A percentile compares a stretch with the other conserved stretches of the same genome.
phyloP scores from a whole-genome alignment of 2,797 vertebrate species.

The Merluccius polli region DNA sequence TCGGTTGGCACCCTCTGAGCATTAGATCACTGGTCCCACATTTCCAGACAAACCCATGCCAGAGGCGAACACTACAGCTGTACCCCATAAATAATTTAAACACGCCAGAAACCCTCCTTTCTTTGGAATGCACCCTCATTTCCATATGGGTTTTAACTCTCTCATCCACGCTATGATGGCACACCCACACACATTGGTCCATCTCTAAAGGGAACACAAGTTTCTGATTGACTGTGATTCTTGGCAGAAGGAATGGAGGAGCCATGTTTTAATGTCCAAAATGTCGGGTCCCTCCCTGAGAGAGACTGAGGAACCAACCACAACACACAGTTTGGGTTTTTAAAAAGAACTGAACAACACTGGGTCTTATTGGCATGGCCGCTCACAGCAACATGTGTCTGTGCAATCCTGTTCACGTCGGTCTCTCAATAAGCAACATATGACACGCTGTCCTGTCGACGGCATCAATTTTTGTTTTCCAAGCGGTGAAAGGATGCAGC shows the following conservation, averaged over 20 bases:
- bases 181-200: conserved; percentile 1
- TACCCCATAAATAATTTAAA: conserved; percentile 49
- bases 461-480: not conserved
- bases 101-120: conserved; percentile 39
- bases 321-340: too few species aligned
- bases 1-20: conserved; percentile 10
- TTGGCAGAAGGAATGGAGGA: not conserved
- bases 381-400: not conserved
- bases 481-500: not conserved
- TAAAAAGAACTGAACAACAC: too few species aligned
- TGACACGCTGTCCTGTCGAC: not conserved
- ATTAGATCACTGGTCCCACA: conserved; percentile 35
- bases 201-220: not conserved
- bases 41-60: conserved; percentile 24
- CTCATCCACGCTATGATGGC: conserved; percentile 20
- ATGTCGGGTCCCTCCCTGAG: not conserved
- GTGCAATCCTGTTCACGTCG: not conserved
- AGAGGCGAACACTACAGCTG: conserved; percentile 55
- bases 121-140: conserved; percentile 35
- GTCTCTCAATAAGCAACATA: not conserved
- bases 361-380: not conserved
- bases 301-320: too few species aligned
- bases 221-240: conserved; percentile 1
- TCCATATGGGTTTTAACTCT: not conserved
- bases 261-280: not conserved